phyloP scores from a whole-genome alignment of 2,888 invertebrate species.

The Rhaphigaster nebulosa region DNA sequence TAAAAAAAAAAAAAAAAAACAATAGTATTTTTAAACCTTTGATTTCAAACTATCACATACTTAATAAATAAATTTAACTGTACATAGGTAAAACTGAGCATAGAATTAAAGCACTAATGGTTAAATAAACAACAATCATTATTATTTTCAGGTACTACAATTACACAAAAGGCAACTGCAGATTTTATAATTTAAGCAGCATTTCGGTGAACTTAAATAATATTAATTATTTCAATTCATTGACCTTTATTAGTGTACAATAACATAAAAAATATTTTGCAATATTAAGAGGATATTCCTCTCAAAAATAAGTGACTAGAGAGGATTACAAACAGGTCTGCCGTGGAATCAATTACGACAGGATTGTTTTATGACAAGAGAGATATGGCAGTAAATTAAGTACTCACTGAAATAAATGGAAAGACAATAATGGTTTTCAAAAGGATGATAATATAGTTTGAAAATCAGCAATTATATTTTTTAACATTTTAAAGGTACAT shows the following conservation, averaged over 20 bases:
- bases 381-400: constrained; percentile 56
- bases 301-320: constrained; percentile 53
- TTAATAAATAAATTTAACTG: constrained; percentile 49
- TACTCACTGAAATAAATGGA: constrained; percentile 49
- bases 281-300: constrained; percentile 29
- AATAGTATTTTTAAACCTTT: constrained; percentile 55
- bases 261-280: constrained; percentile 32
- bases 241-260: constrained; percentile 22
- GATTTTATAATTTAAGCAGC: constrained; percentile 41
- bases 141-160: constrained; percentile 47
- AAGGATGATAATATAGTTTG: background rate
- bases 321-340: constrained; percentile 46
- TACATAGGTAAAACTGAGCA: constrained; percentile 47
- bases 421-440: background rate
- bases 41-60: constrained; percentile 56
- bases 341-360: background rate
- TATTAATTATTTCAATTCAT: constrained; percentile 27
- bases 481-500: constrained; percentile 9
- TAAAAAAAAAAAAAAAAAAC: constrained; percentile 18
- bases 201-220: constrained; percentile 36
- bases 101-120: constrained; percentile 50
- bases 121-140: constrained; percentile 48
- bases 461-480: constrained; percentile 6
- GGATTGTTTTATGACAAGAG: constrained; percentile 47
- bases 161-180: constrained; percentile 49